These are phyloP conservation scores for Melozone crissalis DNA, from an alignment of 2,113 vertebrate genomes.

Conservation along the genomic window DNA sequence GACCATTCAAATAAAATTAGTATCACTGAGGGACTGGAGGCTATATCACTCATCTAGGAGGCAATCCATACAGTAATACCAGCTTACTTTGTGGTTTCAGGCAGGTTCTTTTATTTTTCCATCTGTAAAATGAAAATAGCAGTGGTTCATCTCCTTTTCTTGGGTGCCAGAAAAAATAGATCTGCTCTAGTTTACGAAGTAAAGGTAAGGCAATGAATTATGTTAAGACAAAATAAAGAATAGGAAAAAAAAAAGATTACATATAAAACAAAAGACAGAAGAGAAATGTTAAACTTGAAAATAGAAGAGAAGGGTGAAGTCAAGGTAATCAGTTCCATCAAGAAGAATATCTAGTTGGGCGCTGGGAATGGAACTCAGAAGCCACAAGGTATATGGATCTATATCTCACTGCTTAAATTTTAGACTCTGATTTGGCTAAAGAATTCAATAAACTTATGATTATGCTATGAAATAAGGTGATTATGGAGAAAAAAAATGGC, in stretches of 20 bases:
- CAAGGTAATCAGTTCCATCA: neutral
- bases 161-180: neutral
- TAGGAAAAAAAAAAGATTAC: neutral
- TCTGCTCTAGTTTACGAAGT: neutral
- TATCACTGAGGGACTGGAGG: neutral
- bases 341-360: neutral
- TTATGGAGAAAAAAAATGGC: neutral
- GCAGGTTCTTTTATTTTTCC: neutral
- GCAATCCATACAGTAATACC: neutral
- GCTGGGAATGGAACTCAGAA: neutral
- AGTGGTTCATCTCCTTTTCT: neutral
- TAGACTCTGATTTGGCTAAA: neutral
- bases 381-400: neutral
- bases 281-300: neutral
- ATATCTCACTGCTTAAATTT: neutral
- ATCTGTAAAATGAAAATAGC: neutral
- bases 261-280: neutral
- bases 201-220: neutral
- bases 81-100: neutral
- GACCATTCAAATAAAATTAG: neutral
- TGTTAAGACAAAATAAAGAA: neutral
- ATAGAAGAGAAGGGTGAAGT: neutral
- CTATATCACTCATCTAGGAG: neutral
- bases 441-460: neutral
- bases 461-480: neutral